A percentile compares a stretch with the other conserved stretches of the same genome.
Conservation (phyloP, 2,888 invertebrate species). For the Drosophila koepferae region DNA sequence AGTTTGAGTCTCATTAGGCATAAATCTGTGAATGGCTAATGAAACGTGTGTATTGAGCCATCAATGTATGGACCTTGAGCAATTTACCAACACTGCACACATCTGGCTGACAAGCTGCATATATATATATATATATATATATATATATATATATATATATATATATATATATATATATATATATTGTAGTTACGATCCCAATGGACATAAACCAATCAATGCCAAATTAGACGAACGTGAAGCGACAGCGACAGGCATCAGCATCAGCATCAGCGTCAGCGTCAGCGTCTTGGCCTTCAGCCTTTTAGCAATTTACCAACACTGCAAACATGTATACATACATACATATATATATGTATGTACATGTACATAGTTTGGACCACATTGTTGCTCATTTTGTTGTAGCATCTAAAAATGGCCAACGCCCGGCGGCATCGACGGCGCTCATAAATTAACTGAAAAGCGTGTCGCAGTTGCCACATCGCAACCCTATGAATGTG, state of each 20-base stretch:
- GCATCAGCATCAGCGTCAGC: no score
- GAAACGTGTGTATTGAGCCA: not conserved
- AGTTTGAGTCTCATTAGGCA: not conserved
- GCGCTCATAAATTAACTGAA: slow-evolving; percentile 50
- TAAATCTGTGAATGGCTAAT: not conserved
- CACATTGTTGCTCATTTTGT: slow-evolving; percentile 40
- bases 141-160: not conserved
- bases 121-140: no score
- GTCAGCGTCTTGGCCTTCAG: slow-evolving; percentile 3
- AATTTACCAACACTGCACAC: not conserved
- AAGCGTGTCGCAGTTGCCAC: slow-evolving; percentile 34
- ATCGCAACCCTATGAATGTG: slow-evolving; percentile 6
- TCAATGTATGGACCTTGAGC: not conserved
- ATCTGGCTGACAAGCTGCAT: not conserved
- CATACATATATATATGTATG: not conserved
- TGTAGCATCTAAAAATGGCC: slow-evolving; percentile 30
- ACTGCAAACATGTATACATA: not conserved
- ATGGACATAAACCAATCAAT: slow-evolving; percentile 11
- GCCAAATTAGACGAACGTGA: slow-evolving; percentile 6
- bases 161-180: not conserved
- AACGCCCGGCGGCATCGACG: slow-evolving; percentile 27
- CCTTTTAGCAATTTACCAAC: slow-evolving; percentile 14
- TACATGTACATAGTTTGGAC: not conserved
- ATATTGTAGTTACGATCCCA: not conserved
- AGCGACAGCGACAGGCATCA: not conserved